Base-by-base conservation (phyloP, 2,888 invertebrate genomes). In the Acrobasis repandana region DNA sequence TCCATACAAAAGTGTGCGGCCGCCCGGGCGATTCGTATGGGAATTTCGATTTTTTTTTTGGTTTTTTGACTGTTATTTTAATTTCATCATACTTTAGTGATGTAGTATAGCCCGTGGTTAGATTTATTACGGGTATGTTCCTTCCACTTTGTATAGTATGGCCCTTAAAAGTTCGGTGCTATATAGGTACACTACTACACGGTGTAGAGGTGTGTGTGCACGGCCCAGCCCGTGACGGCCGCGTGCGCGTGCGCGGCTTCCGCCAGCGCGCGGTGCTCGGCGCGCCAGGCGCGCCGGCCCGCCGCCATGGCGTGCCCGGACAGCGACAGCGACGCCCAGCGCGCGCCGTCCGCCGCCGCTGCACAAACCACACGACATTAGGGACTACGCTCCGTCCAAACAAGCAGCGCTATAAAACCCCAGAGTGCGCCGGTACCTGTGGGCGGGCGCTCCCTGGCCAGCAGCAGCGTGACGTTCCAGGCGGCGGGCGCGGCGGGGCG, bases 201-300 rank as follows among this genome's bases (percentile, higher is more conserved):
- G 94, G 95, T 51, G 68, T 93, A 43, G 94, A 95, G 8, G 94
- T 95, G 50, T 90, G 93, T 68, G 93, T 93, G 48, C 28, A 58
- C 57, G 57, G 48, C 57, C 57, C 57, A 58, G 77, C 82, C 96
- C 60, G 92, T 93, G 72, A 77, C 84, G 60, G 93, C 94, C 71
- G 90, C 94, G 69, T 85, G 57, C 92, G 91, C 77, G 94, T 94
- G 79, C 85, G 85, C 66, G 86, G 95, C n/a, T 93, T 6, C 15
- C n/a, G 47, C 47, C 15, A 94, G 75, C 68, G 95, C 58, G 96
- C 96, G 86, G 84, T 95, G 57, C 96, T 96, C 82, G 34, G 28
- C 89, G 81, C 93, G 95, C 78, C 15, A 75, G 97, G 97, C 11
- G 94, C 95, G 46, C 98, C 97, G 38, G 88, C 94, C 95, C 72